Conservation (phyloP, 1,140 invertebrate genomes). For the Cyphomyrmex costatus region DNA sequence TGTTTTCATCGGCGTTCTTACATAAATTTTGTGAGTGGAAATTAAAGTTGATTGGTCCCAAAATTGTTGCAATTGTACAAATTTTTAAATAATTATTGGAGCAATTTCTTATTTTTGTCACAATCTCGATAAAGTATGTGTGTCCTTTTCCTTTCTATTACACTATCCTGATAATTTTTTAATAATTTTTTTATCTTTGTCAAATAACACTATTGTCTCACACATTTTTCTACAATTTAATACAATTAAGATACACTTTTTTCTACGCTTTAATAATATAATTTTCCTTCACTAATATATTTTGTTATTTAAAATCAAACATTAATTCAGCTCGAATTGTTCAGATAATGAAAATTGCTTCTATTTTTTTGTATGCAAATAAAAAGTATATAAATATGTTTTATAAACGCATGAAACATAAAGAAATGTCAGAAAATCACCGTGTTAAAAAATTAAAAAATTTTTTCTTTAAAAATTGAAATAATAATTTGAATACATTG, state of each 20-base stretch:
- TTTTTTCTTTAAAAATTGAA: background rate
- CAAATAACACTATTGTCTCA: background rate
- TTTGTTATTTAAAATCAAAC: too few relatives aligned
- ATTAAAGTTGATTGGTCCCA: background rate
- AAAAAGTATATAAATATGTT: background rate
- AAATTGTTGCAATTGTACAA: background rate
- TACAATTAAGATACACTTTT: too few relatives aligned
- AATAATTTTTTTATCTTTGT: background rate
- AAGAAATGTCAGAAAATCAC: background rate
- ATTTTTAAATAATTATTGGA: slow-evolving; percentile 25
- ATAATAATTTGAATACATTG: background rate
- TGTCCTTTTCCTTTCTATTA: background rate
- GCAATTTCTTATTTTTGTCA: background rate
- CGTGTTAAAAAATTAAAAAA: background rate
- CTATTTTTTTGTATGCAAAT: background rate
- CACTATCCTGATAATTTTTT: background rate
- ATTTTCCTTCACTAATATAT: too few relatives aligned
- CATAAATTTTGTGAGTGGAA: background rate
- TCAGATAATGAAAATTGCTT: background rate
- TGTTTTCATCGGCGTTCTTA: background rate
- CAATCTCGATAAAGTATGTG: background rate
- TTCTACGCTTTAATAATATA: too few relatives aligned
- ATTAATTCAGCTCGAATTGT: too few relatives aligned
- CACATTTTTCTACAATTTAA: too few relatives aligned
- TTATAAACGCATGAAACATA: background rate